phyloP scores from a whole-genome alignment of 2,113 vertebrate species.

The Peromyscus maniculatus region DNA sequence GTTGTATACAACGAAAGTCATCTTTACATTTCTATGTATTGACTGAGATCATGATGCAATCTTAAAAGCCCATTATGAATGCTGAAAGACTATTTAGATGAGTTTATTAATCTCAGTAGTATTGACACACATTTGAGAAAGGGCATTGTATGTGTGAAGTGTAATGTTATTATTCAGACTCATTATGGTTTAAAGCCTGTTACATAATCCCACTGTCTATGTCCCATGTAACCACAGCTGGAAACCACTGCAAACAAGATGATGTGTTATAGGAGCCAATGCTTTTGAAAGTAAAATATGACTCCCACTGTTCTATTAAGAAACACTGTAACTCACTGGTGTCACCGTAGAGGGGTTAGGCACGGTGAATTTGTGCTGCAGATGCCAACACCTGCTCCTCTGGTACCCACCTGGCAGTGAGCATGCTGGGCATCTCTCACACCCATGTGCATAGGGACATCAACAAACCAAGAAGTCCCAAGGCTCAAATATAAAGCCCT shows the following conservation, averaged over 20 bases:
- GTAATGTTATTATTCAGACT: background rate
- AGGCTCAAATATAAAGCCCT: background rate
- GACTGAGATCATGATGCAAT: background rate
- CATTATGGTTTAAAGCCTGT: background rate
- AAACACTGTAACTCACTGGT: background rate
- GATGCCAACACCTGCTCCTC: background rate
- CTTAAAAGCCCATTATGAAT: background rate
- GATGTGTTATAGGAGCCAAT: background rate
- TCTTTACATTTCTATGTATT: background rate
- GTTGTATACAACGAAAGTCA: accelerated
- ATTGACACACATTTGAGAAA: background rate
- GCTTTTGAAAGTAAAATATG: background rate
- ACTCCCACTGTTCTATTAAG: background rate
- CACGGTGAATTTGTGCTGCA: accelerated
- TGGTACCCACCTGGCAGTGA: background rate
- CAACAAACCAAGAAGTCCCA: accelerated
- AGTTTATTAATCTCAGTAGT: slow-evolving; percentile 9
- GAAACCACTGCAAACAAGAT: slow-evolving; percentile 3
- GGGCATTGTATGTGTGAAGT: background rate
- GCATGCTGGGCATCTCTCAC: background rate
- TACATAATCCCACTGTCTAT: background rate
- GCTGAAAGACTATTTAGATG: background rate
- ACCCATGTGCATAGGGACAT: too few relatives aligned
- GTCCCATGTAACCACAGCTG: background rate
- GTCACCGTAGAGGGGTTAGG: background rate